Base-by-base conservation (phyloP, 2,113 vertebrate genomes). In the Paracanthobrama guichenoti region DNA sequence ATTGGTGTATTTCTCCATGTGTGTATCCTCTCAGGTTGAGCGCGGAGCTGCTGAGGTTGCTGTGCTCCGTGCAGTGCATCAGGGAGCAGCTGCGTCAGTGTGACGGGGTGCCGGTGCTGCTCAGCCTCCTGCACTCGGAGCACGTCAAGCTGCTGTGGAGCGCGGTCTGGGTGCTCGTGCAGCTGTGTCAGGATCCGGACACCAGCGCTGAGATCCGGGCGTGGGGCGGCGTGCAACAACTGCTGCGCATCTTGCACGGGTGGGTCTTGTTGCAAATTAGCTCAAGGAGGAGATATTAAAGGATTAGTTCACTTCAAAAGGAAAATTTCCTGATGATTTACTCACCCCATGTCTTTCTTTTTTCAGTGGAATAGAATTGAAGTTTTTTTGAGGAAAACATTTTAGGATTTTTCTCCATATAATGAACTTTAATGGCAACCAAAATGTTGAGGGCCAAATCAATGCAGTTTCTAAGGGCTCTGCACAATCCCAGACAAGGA, bases 141-240 rank as follows among this genome's bases (percentile, higher is more conserved):
- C 94, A 97, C 87, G 89, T 96, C 62, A 95, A 94, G 90, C 93
- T 98, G 85, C 92, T 97, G 0, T 96, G 96, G 96, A 98, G 95
- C 26, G 42, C 94, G 0, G 92, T 95, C 73, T 98, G 97, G 96
- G 93, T 97, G 81, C 93, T 98, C 86, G 96, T 97, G 11, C 97
- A 98, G 91, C 90, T 99, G 67, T 98, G 96, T 3, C 94, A 97
- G 91, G 96, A 97, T 46, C 93, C 95, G 0, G 94, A 96, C 78
- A 92, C 93, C 89, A 95, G 95, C 28, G 87, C 89, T 0, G 96
- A 97, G 92, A 97, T 98, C 42, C 88, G 91, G 11, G 92, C 94
- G 50, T 98, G 96, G 96, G 97, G 96, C 1, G 96, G 97, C n/a
- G 94, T 97, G 88, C 96, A 95, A 88, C 96, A 97, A 73, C 94